Evolutionary conservation across 2,888 invertebrate species (phyloP).

Genomic region (Xestia xanthographa): DNA sequence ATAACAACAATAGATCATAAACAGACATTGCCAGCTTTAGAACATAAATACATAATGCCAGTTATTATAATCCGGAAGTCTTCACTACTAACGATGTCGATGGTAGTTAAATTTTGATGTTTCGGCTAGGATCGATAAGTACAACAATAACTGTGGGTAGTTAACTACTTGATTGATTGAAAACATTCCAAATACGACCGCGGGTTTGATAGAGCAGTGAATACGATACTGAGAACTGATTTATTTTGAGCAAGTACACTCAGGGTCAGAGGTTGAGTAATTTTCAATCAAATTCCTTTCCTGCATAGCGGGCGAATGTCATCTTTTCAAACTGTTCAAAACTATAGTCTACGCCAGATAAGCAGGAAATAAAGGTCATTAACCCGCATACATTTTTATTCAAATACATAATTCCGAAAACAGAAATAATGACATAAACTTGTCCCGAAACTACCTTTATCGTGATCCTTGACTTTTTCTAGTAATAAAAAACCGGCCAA

Average conservation of each 20-base stretch:
- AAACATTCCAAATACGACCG: constrained; percentile 5
- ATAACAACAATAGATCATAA: neutral
- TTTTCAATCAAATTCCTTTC: neutral
- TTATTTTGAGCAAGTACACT: neutral
- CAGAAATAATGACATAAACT: no score
- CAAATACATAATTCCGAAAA: no score
- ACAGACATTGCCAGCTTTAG: neutral
- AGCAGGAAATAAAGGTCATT: no score
- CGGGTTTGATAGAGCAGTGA: neutral
- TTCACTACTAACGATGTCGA: constrained; percentile 2
- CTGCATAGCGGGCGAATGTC: neutral
- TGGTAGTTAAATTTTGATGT: constrained; percentile 23
- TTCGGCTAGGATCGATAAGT: constrained; percentile 23
- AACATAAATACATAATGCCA: constrained; percentile 8
- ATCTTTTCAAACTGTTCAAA: neutral
- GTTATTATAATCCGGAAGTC: constrained; percentile 1
- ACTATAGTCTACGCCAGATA: no score
- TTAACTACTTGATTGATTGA: constrained; percentile 6
- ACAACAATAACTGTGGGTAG: neutral
- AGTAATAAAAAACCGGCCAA: no score
- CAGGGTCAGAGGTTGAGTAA: neutral
- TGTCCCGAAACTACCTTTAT: no score
- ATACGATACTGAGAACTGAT: neutral
- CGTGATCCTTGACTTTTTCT: no score
- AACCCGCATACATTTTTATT: no score